Evolutionary conservation across 2,797 vertebrate species (phyloP).

Genomic region (Limosa lapponica): DNA sequence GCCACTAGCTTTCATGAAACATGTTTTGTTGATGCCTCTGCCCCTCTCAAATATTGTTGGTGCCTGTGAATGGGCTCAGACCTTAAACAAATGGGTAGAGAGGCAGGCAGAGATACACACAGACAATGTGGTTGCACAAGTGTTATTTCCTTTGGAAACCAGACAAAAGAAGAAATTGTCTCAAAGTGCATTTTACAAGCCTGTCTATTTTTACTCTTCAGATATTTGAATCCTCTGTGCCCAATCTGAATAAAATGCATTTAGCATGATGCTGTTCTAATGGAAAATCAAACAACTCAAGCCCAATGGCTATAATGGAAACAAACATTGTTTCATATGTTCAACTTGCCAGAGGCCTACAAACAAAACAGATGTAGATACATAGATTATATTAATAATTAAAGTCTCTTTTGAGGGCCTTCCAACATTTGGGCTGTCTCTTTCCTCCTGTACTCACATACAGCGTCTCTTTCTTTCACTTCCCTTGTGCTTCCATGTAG

Average conservation of each 20-base stretch:
- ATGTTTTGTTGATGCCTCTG: not conserved
- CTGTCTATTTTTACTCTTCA: not conserved
- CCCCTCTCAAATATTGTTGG: not conserved
- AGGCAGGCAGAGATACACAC: not conserved
- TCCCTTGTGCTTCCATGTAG: not conserved
- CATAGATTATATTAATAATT: not conserved
- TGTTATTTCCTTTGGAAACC: slow-evolving; percentile 21
- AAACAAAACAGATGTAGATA: not conserved
- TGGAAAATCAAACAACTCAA: not conserved
- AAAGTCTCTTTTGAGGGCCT: not conserved
- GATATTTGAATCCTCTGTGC: not conserved
- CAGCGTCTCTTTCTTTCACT: not conserved
- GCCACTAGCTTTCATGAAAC: not conserved
- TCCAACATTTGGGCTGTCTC: not conserved
- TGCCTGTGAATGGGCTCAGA: not conserved
- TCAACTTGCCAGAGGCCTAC: not conserved
- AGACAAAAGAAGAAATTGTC: slow-evolving; percentile 27
- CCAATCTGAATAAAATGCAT: not conserved
- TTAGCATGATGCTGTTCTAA: not conserved
- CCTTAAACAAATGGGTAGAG: not conserved
- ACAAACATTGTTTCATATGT: not conserved
- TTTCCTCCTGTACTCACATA: not conserved
- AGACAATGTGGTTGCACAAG: not conserved
- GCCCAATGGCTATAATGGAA: not conserved
- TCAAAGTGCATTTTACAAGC: not conserved